These are phyloP conservation scores for Oceanites oceanicus DNA, from an alignment of 2,113 vertebrate genomes.

Conservation along the genomic window DNA sequence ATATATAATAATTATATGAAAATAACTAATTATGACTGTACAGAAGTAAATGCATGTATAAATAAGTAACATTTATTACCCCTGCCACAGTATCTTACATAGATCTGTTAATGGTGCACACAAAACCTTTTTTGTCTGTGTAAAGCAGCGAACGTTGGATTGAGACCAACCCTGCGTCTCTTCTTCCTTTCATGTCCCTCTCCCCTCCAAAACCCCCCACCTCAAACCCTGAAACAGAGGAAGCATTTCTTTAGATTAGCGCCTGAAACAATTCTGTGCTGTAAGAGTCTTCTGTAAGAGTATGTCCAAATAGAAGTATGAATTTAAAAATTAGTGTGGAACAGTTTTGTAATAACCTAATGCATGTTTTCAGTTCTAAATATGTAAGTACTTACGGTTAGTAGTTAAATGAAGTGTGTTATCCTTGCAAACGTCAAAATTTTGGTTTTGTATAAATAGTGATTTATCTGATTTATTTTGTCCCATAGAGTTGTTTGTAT, in stretches of 20 bases:
- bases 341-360: background rate
- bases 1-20: background rate
- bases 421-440: background rate
- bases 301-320: no score
- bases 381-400: accelerated
- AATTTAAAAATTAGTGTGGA: background rate
- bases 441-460: background rate
- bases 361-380: background rate
- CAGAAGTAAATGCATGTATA: background rate
- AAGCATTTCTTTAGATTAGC: background rate
- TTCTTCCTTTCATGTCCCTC: no score
- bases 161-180: background rate
- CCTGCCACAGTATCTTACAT: background rate
- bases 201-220: background rate
- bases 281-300: no score
- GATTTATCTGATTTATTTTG: background rate
- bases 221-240: accelerated
- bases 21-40: background rate
- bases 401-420: background rate
- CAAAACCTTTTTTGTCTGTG: background rate
- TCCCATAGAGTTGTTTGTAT: background rate
- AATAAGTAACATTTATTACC: background rate
- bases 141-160: background rate
- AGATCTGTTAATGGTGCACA: background rate
- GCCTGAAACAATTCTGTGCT: background rate